Percentiles rank a stretch among this genome's conserved stretches.
phyloP scores from a whole-genome alignment of 2,797 vertebrate species.

The Phataginus tricuspis region DNA sequence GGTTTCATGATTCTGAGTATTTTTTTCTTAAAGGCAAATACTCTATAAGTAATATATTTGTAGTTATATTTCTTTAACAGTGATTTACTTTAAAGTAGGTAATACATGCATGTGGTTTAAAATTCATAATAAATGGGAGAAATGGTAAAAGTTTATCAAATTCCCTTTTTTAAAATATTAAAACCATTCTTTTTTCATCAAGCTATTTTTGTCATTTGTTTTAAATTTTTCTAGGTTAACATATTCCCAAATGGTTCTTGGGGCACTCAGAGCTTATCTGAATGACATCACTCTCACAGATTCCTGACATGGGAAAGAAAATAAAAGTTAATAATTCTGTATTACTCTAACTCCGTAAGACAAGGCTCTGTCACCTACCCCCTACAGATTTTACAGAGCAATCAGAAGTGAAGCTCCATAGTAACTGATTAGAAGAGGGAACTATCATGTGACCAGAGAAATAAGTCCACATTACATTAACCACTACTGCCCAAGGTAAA shows the following conservation, averaged over 20 bases:
- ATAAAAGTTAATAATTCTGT: slow-evolving; percentile 1
- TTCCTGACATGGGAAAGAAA: slow-evolving; percentile 24
- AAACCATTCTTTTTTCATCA: slow-evolving; percentile 13
- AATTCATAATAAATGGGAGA: slow-evolving; percentile 33
- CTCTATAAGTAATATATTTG: background rate
- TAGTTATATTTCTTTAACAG: background rate
- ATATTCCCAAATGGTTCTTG: background rate
- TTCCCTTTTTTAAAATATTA: background rate
- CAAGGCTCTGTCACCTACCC: background rate
- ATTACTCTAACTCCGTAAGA: background rate
- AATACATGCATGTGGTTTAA: background rate
- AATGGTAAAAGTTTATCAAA: background rate
- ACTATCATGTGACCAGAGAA: background rate
- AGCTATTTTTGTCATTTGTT: background rate
- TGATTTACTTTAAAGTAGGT: slow-evolving; percentile 16
- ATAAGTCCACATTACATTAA: background rate
- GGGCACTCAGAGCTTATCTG: background rate
- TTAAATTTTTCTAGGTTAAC: background rate
- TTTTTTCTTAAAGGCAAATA: background rate
- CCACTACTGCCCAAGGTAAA: background rate
- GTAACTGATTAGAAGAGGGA: background rate
- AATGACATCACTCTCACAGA: background rate
- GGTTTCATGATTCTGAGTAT: background rate
- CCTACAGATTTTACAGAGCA: slow-evolving; percentile 2
- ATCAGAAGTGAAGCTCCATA: background rate